Evolutionary conservation across 2,888 invertebrate genomes (phyloP), one percentile per base, ranked within the genome.

Genomic region (Lypha dubia): DNA sequence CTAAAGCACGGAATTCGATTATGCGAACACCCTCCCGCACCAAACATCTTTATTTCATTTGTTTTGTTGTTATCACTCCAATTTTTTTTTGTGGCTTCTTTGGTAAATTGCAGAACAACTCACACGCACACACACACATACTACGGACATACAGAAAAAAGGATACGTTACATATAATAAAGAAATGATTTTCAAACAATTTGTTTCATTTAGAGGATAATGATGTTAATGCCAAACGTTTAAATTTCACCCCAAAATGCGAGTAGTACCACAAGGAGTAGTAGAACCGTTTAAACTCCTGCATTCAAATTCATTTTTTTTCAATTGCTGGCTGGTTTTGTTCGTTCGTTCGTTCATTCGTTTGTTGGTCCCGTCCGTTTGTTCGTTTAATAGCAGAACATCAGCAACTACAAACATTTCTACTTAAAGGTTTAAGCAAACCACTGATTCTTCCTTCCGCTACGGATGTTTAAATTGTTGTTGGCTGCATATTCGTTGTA

Each of bases 161-260:
- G 80, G 75, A 67, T 73, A 77, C 35, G 77, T 60, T 77, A n/a
- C n/a, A n/a, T n/a, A 68, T 73, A 80, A 28, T 28, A 13, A 11
- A 35, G 76, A 51, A 71, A 83, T 56, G 84, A 77, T 84, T 83
- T 83, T 81, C 81, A 84, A 84, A 84, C 81, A 84, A 84, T 84
- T 81, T 84, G 84, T 84, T 84, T 84, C 84, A 81, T 84, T 84
- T 84, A 84, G 73, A 84, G 84, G 84, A 84, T 84, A 84, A 85
- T 82, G 82, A 79, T 81, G 86, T 83, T 85, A 83, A 85, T 86
- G 84, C 79, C n/a, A 77, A 82, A 84, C 85, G 82, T 84, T 86
- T 82, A 79, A 77, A 82, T 73, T 77, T 82, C 82, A 80, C 86
- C 83, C 76, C 71, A 46, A 73, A 65, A n/a, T n/a, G n/a, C n/a